A percentile compares a stretch with the other conserved stretches of the same genome.
These are phyloP conservation scores for Trichoplusia ni DNA, from an alignment of 1,140 invertebrate species.

Conservation along the genomic window DNA sequence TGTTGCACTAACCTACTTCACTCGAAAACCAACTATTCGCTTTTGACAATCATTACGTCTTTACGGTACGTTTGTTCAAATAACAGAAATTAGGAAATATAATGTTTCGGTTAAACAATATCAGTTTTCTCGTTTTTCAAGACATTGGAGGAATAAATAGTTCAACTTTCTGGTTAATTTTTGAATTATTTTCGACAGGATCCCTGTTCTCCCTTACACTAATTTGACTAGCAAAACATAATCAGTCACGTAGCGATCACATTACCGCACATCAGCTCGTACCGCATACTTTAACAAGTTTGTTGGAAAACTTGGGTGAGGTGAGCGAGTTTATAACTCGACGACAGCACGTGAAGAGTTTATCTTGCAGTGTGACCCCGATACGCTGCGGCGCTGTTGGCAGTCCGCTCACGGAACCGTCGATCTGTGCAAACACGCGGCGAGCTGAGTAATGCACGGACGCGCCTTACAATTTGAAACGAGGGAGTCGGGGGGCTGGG, in stretches of 20 bases:
- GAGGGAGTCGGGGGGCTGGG: constrained; percentile 47
- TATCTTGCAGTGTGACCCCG: constrained; percentile 59
- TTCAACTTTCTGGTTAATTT: too few species aligned
- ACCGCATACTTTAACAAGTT: constrained; percentile 36
- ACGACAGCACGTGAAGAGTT: constrained; percentile 47
- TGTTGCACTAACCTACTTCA: constrained; percentile 71
- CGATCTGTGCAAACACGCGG: constrained; percentile 73
- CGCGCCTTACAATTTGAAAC: constrained; percentile 65
- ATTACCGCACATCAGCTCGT: constrained; percentile 27
- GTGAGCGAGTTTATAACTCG: constrained; percentile 51
- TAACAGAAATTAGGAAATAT: too few species aligned
- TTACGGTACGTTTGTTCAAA: constrained; percentile 10
- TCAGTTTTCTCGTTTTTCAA: too few species aligned
- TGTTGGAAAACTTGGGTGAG: constrained; percentile 35
- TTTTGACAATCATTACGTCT: constrained; percentile 26
- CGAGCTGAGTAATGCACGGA: constrained; percentile 68
- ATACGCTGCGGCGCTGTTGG: constrained; percentile 57
- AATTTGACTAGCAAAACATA: constrained; percentile 18
- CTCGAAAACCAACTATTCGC: constrained; percentile 26
- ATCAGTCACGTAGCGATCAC: constrained; percentile 29
- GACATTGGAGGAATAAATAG: too few species aligned
- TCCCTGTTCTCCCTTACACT: not conserved
- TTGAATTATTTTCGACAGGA: too few species aligned
- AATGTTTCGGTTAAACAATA: too few species aligned
- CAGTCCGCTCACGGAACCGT: constrained; percentile 68